Percentiles rank a stretch among this genome's conserved stretches.
Evolutionary conservation across 1,140 invertebrate species (phyloP).

Genomic region (Scylla paramamosain): DNA sequence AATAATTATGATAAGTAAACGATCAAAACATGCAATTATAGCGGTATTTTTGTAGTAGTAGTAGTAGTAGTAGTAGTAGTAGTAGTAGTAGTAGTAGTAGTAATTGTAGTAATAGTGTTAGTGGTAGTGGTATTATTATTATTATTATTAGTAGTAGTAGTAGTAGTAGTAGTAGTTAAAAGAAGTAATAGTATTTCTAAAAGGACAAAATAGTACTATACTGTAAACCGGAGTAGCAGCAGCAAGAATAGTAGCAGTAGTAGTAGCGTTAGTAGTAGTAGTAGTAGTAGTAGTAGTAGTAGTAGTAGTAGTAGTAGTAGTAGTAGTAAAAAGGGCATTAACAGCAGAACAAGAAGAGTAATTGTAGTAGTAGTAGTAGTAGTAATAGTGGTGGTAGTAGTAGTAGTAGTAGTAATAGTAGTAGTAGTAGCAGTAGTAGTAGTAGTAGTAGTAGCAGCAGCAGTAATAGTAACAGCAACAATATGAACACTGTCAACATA

Average conservation of each 20-base stretch:
- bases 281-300: constrained; percentile 51
- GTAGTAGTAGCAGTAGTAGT: constrained; percentile 37
- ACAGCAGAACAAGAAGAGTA: not conserved
- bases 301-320: constrained; percentile 48
- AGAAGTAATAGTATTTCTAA: too few species aligned
- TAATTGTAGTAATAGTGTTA: constrained; percentile 28
- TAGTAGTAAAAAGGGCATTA: not conserved
- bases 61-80: constrained; percentile 40
- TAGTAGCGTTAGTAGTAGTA: constrained; percentile 24
- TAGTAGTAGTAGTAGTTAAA: too few species aligned
- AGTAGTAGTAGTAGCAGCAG: constrained; percentile 6
- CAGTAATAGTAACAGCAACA: not conserved
- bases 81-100: constrained; percentile 43
- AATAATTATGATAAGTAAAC: too few species aligned
- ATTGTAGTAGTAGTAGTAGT: constrained; percentile 41
- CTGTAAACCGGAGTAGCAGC: too few species aligned
- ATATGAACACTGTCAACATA: not conserved
- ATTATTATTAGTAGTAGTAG: constrained; percentile 32
- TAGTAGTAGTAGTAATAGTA: constrained; percentile 41
- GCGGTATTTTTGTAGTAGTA: not conserved
- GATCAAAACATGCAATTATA: too few species aligned
- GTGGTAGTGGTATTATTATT: constrained; percentile 33
- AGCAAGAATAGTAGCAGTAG: not conserved
- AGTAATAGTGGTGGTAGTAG: constrained; percentile 41
- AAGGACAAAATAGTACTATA: too few species aligned